Evolutionary conservation across 2,797 vertebrate species (phyloP).

Genomic region (Agapornis canus): DNA sequence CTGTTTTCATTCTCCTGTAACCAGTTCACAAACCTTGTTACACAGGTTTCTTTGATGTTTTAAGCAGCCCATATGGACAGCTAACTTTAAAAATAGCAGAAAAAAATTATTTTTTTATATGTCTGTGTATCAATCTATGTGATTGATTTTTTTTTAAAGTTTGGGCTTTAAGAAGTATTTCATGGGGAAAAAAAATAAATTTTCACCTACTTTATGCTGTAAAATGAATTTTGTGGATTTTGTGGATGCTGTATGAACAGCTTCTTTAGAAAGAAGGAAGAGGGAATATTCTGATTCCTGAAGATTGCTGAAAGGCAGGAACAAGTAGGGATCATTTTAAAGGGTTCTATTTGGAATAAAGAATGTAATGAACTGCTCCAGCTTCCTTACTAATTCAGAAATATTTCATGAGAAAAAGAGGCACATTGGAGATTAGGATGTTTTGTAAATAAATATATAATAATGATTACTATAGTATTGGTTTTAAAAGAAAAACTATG

Average conservation of each 20-base stretch:
- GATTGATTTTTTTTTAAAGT: neutral
- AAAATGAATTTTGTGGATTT: neutral
- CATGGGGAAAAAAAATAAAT: neutral
- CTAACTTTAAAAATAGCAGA: neutral
- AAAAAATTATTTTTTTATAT: neutral
- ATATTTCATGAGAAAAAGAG: neutral
- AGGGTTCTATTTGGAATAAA: neutral
- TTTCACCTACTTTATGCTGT: neutral
- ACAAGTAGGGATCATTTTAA: neutral
- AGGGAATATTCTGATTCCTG: neutral
- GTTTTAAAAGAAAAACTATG: neutral
- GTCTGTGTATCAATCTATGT: neutral
- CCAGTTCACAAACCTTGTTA: neutral
- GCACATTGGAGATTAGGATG: neutral
- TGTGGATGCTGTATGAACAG: neutral
- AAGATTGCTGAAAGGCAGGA: neutral
- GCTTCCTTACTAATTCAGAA: neutral
- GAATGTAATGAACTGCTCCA: neutral
- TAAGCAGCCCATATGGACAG: neutral
- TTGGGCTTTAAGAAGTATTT: neutral
- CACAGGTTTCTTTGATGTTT: neutral
- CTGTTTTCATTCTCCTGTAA: neutral
- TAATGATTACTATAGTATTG: neutral
- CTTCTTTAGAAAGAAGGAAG: neutral
- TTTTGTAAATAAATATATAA: neutral